phyloP scores from a whole-genome alignment of 2,888 invertebrate species.

The Tortrix viridana region DNA sequence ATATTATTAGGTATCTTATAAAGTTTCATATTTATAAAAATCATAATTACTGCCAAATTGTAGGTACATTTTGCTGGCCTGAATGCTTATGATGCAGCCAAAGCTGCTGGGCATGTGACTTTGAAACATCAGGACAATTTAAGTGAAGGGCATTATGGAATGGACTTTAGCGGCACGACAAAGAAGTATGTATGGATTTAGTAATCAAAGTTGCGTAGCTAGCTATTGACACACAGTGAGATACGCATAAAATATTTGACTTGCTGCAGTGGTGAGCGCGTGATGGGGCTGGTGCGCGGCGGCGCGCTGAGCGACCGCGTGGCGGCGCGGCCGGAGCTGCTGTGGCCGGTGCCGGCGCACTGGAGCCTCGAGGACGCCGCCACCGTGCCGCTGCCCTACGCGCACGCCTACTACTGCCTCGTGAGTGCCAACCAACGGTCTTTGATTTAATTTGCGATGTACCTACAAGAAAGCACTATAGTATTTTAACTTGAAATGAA shows the following conservation, averaged over 20 bases:
- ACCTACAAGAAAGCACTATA: too few species aligned
- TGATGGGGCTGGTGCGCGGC: conserved; percentile 85
- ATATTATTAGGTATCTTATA: too few species aligned
- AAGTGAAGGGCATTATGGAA: conserved; percentile 51
- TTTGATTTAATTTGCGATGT: too few species aligned
- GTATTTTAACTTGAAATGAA: too few species aligned
- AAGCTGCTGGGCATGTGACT: conserved; percentile 48
- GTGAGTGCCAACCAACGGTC: conserved; percentile 46
- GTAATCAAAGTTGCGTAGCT: background rate
- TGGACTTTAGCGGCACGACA: conserved; percentile 69
- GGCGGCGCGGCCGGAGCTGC: conserved; percentile 72
- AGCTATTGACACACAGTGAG: too few species aligned
- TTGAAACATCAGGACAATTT: conserved; percentile 4
- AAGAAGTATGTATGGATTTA: conserved; percentile 47
- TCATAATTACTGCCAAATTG: too few species aligned
- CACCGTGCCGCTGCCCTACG: conserved; percentile 90
- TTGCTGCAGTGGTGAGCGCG: conserved; percentile 71
- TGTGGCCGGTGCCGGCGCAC: conserved; percentile 87
- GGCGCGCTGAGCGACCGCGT: conserved; percentile 83
- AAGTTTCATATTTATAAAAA: conserved; percentile 4
- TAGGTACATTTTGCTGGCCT: conserved; percentile 56
- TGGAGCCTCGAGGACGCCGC: conserved; percentile 90
- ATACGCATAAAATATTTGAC: background rate
- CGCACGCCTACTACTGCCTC: conserved; percentile 72
- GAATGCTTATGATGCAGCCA: conserved; percentile 50